Evolutionary conservation across 2,888 invertebrate species (phyloP).

Genomic region (Mystacides longicornis): DNA sequence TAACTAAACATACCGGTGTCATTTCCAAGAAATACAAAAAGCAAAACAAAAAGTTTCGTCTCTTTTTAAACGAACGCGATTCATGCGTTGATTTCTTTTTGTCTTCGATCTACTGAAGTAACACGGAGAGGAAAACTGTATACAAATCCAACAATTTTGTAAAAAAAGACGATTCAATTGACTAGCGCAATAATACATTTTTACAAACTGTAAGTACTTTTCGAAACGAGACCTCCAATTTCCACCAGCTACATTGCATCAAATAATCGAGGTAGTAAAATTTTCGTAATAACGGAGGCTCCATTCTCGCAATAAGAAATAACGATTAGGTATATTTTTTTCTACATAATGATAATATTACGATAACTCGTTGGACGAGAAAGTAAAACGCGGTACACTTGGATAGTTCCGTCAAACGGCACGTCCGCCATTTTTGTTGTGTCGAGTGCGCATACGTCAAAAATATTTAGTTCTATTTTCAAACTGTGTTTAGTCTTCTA

Average conservation of each 20-base stretch:
- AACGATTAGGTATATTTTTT: background rate
- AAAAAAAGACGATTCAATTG: too few species aligned
- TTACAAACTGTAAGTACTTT: background rate
- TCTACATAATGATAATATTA: background rate
- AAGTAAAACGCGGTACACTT: background rate
- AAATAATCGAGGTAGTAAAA: background rate
- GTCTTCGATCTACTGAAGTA: background rate
- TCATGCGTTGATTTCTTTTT: slow-evolving; percentile 8
- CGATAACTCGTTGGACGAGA: too few species aligned
- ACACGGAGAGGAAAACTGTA: background rate
- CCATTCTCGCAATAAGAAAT: background rate
- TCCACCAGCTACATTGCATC: background rate
- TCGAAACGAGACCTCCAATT: background rate
- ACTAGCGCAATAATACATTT: background rate
- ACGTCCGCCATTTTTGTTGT: slow-evolving; percentile 10
- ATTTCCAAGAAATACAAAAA: too few species aligned
- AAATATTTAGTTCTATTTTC: background rate
- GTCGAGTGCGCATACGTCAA: background rate
- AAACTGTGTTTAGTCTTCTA: background rate
- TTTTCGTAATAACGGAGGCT: background rate
- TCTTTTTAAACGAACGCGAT: background rate
- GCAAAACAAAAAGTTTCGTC: background rate
- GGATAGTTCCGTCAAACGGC: slow-evolving; percentile 8
- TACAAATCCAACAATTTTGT: background rate
- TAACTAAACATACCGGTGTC: too few species aligned